Base-by-base conservation (phyloP, 1,140 invertebrate genomes). In the Pteromalus puparum region DNA sequence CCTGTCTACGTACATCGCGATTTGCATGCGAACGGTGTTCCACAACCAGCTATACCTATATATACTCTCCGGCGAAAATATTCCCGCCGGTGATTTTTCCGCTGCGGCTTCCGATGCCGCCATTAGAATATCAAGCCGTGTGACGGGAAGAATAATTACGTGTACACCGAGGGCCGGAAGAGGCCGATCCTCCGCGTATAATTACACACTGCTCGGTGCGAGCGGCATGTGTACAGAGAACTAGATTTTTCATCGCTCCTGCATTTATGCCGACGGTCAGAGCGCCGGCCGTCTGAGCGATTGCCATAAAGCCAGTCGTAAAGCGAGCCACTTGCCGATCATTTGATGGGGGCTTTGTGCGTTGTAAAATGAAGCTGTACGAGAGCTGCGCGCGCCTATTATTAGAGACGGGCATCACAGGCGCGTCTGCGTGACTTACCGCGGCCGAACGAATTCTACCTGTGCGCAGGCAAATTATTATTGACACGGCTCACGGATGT, bases 361-460 rank as follows among this genome's bases (percentile, higher is more conserved):
- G 79, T 38, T 78, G 75, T 85, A 81, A 78, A 85, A 85, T 82
- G 75, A 85, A 85, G 79, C 84, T 53, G 73, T 85, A 82, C 77
- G 73, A 68, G 79, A 34, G 7, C 9, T n/a, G 72, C 18, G 48
- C 48, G 48, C 48, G 48, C 26, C 78, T 84, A 76, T 85, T 81
- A 85, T 85, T 85, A 85, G 48, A 85, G 48, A 68, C 38, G 73
- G 77, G 74, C 34, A 34, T 34, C 34, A 5, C 26, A 38, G 76
- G 67, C 28, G 61, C 61, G 26, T 48, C 68, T 46, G 34, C 73
- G 73, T 83, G 76, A 83, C 65, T 83, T 73, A 83, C 67, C n/a
- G n/a, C n/a, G n/a, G 61, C 67, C 68, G 53, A 53, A 48, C 74
- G 77, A 78, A 46, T 83, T 72, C 24, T 83, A 72, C 82, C 74